Base-by-base conservation (phyloP, 2,888 invertebrate species). In the Nomada fucata region DNA sequence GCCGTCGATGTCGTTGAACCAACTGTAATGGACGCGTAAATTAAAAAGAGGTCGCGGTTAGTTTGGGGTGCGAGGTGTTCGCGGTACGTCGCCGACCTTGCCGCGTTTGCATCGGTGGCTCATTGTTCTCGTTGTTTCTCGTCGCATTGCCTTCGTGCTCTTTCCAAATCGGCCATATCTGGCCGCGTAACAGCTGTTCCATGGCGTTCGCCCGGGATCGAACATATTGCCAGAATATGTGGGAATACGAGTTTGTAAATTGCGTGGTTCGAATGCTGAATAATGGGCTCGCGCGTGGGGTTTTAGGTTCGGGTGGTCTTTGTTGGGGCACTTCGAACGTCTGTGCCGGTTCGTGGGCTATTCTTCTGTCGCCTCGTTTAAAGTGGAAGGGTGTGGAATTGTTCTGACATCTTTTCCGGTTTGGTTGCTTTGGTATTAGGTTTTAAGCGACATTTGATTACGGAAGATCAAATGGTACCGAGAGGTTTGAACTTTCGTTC, bases 41-140 rank as follows among this genome's bases (percentile, higher is more conserved):
- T 75, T 64, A 65, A 70, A 73, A 61, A 73, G 36, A 50, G 44
- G 42, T 50, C 29, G 69, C 36, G 47, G 42, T 13, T 36, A 23
- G 23, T 15, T 26, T n/a, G 42, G 36, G n/a, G 44, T 26, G 68
- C 63, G 76, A 50, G 23, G 36, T 47, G 42, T 20, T 50, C 60
- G 26, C 15, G 59, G 57, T 53, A 29, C 81, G 52, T 47, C 69
- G 53, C 69, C 70, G 77, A 81, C 73, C 77, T 77, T 77, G 77
- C n/a, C 64, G 55, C 53, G 36, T 69, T 59, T 50, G 36, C 26
- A 10, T 26, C 26, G 7, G n/a, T 18, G 44, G 53, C 5, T 68
- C 47, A 72, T 76, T 72, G 67, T 60, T 69, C 50, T 2, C 74
- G 18, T 15, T 47, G 65, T 44, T 44, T 61, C 20, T n/a, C 44